These are phyloP conservation scores for Metopia argyrocephala DNA, from an alignment of 2,888 invertebrate genomes.

Conservation along the genomic window DNA sequence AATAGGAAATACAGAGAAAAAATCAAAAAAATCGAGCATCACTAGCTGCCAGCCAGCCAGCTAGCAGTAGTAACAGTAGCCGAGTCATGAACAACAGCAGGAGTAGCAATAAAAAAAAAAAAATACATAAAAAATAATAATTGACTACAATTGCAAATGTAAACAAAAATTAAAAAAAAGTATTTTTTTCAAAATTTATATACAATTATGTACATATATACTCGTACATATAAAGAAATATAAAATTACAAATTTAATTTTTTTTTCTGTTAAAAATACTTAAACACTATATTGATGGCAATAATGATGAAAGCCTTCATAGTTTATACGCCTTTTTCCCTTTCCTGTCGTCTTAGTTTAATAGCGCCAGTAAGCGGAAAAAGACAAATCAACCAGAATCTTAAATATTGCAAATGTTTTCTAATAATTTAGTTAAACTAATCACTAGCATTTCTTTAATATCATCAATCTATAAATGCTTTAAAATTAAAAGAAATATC, in stretches of 20 bases:
- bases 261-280: neutral
- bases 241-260: neutral
- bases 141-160: slow-evolving; percentile 56
- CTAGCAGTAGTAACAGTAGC: slow-evolving; percentile 21
- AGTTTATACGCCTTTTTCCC: slow-evolving; percentile 79
- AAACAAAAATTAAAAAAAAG: slow-evolving; percentile 37
- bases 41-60: slow-evolving; percentile 7
- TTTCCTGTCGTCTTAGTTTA: slow-evolving; percentile 78
- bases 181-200: neutral
- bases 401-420: slow-evolving; percentile 4
- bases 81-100: slow-evolving; percentile 23
- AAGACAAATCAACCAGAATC: slow-evolving; percentile 79
- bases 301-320: slow-evolving; percentile 70
- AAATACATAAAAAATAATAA: no score
- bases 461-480: no score
- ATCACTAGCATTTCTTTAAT: no score
- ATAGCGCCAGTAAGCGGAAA: slow-evolving; percentile 79
- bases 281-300: slow-evolving; percentile 14
- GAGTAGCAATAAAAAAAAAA: slow-evolving; percentile 41
- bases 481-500: no score
- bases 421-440: slow-evolving; percentile 37
- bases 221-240: neutral
- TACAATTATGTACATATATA: neutral
- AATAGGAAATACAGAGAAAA: slow-evolving; percentile 34
- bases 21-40: slow-evolving; percentile 21